Evolutionary conservation across 1,140 invertebrate genomes (phyloP), one percentile per base, ranked within the genome.

Genomic region (Vollenhovia emeryi): DNA sequence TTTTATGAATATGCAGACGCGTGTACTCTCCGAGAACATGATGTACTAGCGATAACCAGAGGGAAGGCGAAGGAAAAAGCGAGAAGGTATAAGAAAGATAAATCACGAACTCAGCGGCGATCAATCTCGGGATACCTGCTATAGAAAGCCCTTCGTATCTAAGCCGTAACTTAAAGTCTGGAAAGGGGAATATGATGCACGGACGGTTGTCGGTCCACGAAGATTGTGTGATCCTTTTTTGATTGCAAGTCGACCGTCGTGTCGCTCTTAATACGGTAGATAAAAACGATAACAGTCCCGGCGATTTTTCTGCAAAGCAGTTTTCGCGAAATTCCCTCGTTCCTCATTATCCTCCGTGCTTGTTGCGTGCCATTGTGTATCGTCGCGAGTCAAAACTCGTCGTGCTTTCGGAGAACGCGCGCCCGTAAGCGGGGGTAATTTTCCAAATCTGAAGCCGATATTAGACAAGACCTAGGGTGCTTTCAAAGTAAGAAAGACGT

Each of bases 171-270:
- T 88, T 90, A 88, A 90, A 90, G 89, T 88, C 89, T 90, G 59
- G 52, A 57, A 52, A 73, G 64, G 40, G 52, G 43, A 57, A 83
- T 69, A 76, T 82, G 62, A 88, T 82, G 78, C 73, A 71, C 57
- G 43, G 21, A 64, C 74, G 59, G 64, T 76, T 64, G 57, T 86
- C 66, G 66, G 62, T 73, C 75, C 68, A 43, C 64, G 66, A 80
- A 90, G 75, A 52, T 86, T 79, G 86, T 84, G 86, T 79, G 86
- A 94, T 93, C 91, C 92, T 87, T 90, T 93, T 92, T 92, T 92
- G 90, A 93, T 94, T 93, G 91, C 85, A 73, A 60, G 48, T 74
- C 88, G 78, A 36, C 24, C 40, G 52, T 84, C 75, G 52, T 57
- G 69, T 68, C 66, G 73, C 75, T 74, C 84, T 75, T 86, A 66